Evolutionary conservation across 2,113 vertebrate species (phyloP), one percentile per base, ranked within the genome.

Genomic region (Motacilla alba): DNA sequence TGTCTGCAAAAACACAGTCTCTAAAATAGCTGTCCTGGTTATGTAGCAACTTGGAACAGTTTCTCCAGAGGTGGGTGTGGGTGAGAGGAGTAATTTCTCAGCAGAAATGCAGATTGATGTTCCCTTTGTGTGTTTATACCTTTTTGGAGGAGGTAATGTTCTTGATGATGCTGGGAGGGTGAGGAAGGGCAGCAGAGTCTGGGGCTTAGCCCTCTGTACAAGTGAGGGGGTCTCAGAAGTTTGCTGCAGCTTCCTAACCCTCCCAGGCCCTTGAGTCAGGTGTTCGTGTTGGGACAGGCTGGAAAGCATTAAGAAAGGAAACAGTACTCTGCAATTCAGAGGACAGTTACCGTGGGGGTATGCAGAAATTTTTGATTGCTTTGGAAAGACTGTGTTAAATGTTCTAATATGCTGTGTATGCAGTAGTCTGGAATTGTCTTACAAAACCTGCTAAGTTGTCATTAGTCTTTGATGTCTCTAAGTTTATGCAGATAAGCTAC

Each of bases 261-360:
- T 69, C 13, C 47, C 21, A 35, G 63, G 55, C 33, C 30, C 6
- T 58, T 33, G 35, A 59, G 28, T 52, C 28, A 6, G 41, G 9
- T 52, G 62, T 79, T 87, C 49, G 31, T 79, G 35, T 55, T 79
- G 27, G 15, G 47, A 24, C 27, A 50, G 33, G 64, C 26, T 9
- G 2, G 31, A 66, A 73, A 52, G 8, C 10, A 6, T 41, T 39
- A 33, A 67, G 59, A 52, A 70, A 67, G 55, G 9, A 31, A 53
- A 9, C n/a, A 44, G 20, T 33, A 7, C n/a, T 68, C 13, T 60
- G 46, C 24, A 41, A 13, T 64, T 28, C 27, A 17, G 52, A 41
- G 35, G 15, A 9, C 33, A 49, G 2, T 50, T 66, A 21, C 18
- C 0, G 0, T n/a, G 14, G 9, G 7, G 14, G 15, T 52, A 23